Base-by-base conservation (phyloP, 2,113 vertebrate genomes). In the Nanorana parkeri region DNA sequence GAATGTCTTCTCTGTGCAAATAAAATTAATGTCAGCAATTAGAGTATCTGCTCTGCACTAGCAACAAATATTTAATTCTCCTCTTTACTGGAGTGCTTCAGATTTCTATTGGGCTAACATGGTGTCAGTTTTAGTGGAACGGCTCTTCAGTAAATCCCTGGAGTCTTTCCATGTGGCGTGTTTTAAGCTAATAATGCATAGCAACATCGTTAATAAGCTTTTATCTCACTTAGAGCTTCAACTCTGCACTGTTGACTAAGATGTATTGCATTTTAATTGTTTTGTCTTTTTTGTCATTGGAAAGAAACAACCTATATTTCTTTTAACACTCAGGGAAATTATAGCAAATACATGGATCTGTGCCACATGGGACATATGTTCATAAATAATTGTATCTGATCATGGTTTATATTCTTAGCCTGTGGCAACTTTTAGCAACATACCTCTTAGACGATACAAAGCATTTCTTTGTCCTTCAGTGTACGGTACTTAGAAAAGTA, bases 241-340 rank as follows among this genome's bases (percentile, higher is more conserved):
- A 5, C 28, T 73, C 17, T 56, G 68, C 3, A 19, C 6, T 55
- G 24, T 16, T 54, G 52, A 29, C 52, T 56, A 26, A 56, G 54
- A 73, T 55, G 29, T 73, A 73, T 73, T 73, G 28, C 19, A 16
- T 56, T 73, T 71, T 56, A 55, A 73, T 75, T 56, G 24, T 73
- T 73, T 52, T 73, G 17, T 23, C 41, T 47, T 47, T 47, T n/a
- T 72, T 26, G 23, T 47, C n/a, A 17, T 17, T 52, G 68, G 3
- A 6, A 24, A 54, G 23, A 36, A 68, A 26, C 21, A 54, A 17
- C 1, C 28, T 16, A 19, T 54, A 54, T 26, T 72, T 55, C 68
- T 20, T 54, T 17, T 28, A 19, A 11, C 51, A 28, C 55, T 4
- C 15, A 19, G 21, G n/a, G 21, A 19, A 19, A 51, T 51, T 7